Conservation (phyloP, 2,888 invertebrate genomes). For the Zhuqinia jingwanae region DNA sequence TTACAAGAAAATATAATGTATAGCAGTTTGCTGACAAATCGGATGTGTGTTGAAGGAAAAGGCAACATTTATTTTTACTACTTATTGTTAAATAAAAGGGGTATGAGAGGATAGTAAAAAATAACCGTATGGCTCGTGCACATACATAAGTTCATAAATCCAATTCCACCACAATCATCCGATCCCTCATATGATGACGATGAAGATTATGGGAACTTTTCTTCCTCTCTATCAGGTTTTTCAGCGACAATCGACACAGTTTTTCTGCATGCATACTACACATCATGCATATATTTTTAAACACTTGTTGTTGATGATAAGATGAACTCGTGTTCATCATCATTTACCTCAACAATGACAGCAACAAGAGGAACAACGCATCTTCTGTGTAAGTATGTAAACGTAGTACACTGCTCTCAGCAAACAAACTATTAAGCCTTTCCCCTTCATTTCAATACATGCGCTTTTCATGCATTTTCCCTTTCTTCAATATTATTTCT, state of each 20-base stretch:
- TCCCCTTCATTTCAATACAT: background rate
- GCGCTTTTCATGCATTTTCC: background rate
- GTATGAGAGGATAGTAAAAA: too few relatives aligned
- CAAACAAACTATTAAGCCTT: conserved; percentile 25
- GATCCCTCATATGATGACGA: background rate
- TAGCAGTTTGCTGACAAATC: conserved; percentile 45
- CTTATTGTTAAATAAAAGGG: background rate
- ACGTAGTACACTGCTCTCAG: background rate
- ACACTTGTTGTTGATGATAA: too few relatives aligned
- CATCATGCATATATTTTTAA: too few relatives aligned
- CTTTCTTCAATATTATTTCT: background rate
- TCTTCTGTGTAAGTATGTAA: background rate
- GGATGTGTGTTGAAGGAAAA: conserved; percentile 57
- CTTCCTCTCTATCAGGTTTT: conserved; percentile 41
- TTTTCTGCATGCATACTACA: background rate
- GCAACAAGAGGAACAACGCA: too few relatives aligned
- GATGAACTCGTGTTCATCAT: too few relatives aligned
- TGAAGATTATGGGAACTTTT: background rate
- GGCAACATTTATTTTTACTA: background rate
- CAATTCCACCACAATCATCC: too few relatives aligned
- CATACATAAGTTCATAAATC: too few relatives aligned
- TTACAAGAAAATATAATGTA: background rate
- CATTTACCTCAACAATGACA: too few relatives aligned
- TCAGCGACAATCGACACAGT: background rate
- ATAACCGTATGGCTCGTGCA: conserved; percentile 35